Percentiles rank a stretch among this genome's conserved stretches.
Conservation (phyloP, 2,888 invertebrate genomes). For the Coleophora deauratella region DNA sequence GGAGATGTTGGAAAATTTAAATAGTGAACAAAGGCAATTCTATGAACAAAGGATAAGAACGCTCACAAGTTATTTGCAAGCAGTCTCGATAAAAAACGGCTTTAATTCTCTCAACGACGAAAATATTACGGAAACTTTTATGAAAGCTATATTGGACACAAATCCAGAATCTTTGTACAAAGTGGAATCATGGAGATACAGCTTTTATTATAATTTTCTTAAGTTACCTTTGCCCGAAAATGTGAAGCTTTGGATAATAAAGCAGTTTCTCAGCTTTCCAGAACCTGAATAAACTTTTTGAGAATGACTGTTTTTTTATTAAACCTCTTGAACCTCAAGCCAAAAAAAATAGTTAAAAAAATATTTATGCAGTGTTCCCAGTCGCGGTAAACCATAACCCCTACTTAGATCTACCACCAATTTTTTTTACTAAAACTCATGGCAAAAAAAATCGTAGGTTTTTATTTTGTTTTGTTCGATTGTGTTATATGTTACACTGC, state of each 20-base stretch:
- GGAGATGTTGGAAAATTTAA: constrained; percentile 78
- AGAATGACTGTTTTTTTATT: background rate
- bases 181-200: constrained; percentile 79
- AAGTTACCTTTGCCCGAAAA: constrained; percentile 71
- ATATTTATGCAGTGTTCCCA: background rate
- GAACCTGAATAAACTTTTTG: constrained; percentile 15
- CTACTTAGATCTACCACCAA: too few relatives aligned
- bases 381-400: too few relatives aligned
- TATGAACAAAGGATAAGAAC: constrained; percentile 79
- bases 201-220: constrained; percentile 78
- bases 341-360: background rate
- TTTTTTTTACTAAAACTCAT: too few relatives aligned
- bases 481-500: too few relatives aligned
- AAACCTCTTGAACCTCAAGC: background rate
- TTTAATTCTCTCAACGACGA: constrained; percentile 70
- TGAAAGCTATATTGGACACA: constrained; percentile 74
- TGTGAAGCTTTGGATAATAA: constrained; percentile 75
- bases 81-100: constrained; percentile 45
- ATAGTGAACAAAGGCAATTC: constrained; percentile 74
- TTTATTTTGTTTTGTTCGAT: too few relatives aligned
- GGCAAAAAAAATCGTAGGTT: too few relatives aligned
- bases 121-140: constrained; percentile 75
- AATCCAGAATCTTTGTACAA: constrained; percentile 77
- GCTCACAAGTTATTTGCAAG: constrained; percentile 75
- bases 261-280: constrained; percentile 79